A percentile compares a stretch with the other conserved stretches of the same genome.
Evolutionary conservation across 2,888 invertebrate genomes (phyloP).

Genomic region (Plagodis pulveraria): DNA sequence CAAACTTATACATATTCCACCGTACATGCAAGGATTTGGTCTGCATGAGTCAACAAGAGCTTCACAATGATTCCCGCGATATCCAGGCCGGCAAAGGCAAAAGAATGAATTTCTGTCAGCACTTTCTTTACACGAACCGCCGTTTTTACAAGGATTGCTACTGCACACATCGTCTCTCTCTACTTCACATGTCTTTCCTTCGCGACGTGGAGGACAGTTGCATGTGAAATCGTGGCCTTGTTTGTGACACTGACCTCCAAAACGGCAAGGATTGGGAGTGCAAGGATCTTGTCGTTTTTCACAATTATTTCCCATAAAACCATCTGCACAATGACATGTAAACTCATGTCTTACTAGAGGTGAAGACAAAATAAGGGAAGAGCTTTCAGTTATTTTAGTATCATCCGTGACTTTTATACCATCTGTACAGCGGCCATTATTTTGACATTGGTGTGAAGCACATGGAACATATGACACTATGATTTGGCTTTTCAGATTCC

Average conservation of each 20-base stretch:
- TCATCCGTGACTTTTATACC: slow-evolving; percentile 88
- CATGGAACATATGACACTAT: slow-evolving; percentile 93
- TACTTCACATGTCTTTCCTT: slow-evolving; percentile 93
- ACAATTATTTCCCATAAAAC: slow-evolving; percentile 93
- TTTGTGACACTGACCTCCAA: slow-evolving; percentile 93
- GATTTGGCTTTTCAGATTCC: slow-evolving; percentile 85
- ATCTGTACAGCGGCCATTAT: slow-evolving; percentile 91
- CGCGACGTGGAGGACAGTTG: slow-evolving; percentile 90
- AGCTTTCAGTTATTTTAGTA: slow-evolving; percentile 92
- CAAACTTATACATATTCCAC: slow-evolving; percentile 94
- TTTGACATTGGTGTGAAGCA: slow-evolving; percentile 89
- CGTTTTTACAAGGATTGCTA: slow-evolving; percentile 94
- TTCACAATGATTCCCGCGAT: slow-evolving; percentile 96
- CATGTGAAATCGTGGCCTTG: slow-evolving; percentile 94
- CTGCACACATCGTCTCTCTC: slow-evolving; percentile 94
- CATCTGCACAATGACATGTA: slow-evolving; percentile 92
- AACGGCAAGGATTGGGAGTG: slow-evolving; percentile 94
- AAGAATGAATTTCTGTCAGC: slow-evolving; percentile 95
- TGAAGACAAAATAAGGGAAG: slow-evolving; percentile 92
- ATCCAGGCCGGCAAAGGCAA: slow-evolving; percentile 96
- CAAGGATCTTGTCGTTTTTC: slow-evolving; percentile 96
- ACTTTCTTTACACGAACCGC: slow-evolving; percentile 95
- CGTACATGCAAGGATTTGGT: slow-evolving; percentile 96
- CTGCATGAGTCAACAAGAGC: slow-evolving; percentile 94
- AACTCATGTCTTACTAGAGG: slow-evolving; percentile 92